These are phyloP conservation scores for Syritta pipiens DNA, from an alignment of 2,888 invertebrate genomes.

Conservation along the genomic window DNA sequence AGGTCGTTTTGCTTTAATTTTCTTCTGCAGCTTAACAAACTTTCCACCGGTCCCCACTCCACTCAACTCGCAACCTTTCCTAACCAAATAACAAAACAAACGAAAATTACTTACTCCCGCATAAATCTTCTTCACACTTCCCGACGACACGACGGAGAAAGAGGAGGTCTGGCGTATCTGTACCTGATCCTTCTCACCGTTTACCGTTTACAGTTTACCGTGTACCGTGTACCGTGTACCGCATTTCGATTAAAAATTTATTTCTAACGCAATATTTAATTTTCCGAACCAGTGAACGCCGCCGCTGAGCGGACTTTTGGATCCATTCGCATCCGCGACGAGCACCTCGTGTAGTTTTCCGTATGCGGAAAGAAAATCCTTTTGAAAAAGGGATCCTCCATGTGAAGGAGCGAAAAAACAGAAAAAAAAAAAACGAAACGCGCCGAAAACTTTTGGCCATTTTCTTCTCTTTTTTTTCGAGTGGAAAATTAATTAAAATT, in stretches of 20 bases:
- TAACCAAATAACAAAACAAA: constrained; percentile 36
- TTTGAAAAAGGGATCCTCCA: constrained; percentile 24
- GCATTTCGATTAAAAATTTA: constrained; percentile 69
- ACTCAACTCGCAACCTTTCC: not conserved
- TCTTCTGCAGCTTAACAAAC: too few relatives aligned
- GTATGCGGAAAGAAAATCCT: constrained; percentile 50
- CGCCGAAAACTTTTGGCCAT: constrained; percentile 31
- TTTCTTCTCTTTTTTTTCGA: constrained; percentile 11
- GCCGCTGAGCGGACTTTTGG: constrained; percentile 38
- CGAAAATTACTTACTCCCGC: constrained; percentile 43
- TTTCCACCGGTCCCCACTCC: too few relatives aligned
- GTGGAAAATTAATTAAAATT: constrained; percentile 68
- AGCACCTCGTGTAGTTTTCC: constrained; percentile 45
- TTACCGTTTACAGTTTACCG: too few relatives aligned
- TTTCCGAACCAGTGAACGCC: constrained; percentile 68
- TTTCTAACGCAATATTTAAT: constrained; percentile 69
- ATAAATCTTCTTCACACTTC: constrained; percentile 65
- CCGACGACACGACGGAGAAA: constrained; percentile 13
- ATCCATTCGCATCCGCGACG: constrained; percentile 44
- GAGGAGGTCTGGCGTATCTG: not conserved
- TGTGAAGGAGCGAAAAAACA: not conserved
- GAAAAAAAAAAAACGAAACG: not conserved
- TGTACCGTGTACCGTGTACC: constrained; percentile 14
- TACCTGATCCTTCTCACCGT: too few relatives aligned
- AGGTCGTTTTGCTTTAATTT: too few relatives aligned